Base-by-base conservation (phyloP, 2,797 vertebrate genomes). In the Brachymystax lenok region DNA sequence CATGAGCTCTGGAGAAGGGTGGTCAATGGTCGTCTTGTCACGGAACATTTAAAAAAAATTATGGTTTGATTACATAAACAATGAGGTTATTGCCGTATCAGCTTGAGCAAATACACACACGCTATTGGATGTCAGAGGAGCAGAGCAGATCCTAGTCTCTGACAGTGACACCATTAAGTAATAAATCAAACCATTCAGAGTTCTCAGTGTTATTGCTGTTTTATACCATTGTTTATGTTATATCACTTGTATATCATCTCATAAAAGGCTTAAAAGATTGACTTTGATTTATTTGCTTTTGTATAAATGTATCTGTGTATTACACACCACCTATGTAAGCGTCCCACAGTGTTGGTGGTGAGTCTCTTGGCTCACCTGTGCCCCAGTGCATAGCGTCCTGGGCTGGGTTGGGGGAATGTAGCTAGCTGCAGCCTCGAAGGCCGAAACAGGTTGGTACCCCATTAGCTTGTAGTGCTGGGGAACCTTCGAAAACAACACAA, bases 381-480 rank as follows among this genome's bases (percentile, higher is more conserved):
- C 73, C 86, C 79, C 90, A 0, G 77, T 84, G 75, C 91, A 92
- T 66, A 95, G 92, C 0, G 82, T 82, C 71, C 89, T 82, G 64
- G 84, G 64, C 79, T 87, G 59, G 59, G 82, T 69, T 0, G 78
- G 3, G 27, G 88, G 85, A 21, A 86, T 70, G 3, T 82, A 91
- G 24, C 84, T 86, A n/a, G 50, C 79, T 7, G 84, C 89, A 0
- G 90, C 92, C 1, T 93, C 92, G 81, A 85, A 91, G 16, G 83
- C 30, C 5, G 88, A 90, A 12, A 92, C 78, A 17, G 88, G 82
- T 67, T 52, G 79, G 85, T 94, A 95, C 17, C 88, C 89, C 92
- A 91, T 93, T 0, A 93, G 80, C 79, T 87, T 88, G 69, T 90
- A 92, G 73, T 84, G 89, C 83, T 92, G 93, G 28, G 93, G 93